These are phyloP conservation scores for Alexandromys fortis DNA, from an alignment of 2,113 vertebrate species.

Conservation along the genomic window DNA sequence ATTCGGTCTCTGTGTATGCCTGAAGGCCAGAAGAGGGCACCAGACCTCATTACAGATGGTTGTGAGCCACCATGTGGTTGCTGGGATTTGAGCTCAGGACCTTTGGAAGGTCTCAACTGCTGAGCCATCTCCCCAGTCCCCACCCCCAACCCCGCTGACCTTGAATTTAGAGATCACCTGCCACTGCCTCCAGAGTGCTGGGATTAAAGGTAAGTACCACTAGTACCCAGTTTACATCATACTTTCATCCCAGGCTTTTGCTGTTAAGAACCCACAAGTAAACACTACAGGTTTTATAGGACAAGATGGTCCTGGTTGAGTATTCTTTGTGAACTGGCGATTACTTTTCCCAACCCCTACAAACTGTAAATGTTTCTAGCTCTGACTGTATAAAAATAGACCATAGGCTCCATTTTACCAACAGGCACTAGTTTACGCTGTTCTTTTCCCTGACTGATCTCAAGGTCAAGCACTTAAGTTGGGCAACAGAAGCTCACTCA, in stretches of 20 bases:
- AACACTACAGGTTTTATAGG: background rate
- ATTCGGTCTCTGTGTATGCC: no score
- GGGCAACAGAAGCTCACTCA: background rate
- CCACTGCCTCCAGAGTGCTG: background rate
- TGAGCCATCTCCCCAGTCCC: no score
- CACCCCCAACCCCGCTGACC: background rate
- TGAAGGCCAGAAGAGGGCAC: no score
- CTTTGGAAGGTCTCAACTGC: no score
- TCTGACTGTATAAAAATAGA: background rate
- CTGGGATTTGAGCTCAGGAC: no score
- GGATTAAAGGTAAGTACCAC: background rate
- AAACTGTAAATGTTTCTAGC: background rate
- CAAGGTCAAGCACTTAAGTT: background rate
- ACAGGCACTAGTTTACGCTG: background rate
- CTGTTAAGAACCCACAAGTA: background rate
- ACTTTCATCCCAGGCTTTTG: background rate
- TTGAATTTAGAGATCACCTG: background rate
- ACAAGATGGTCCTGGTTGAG: background rate
- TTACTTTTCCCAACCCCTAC: background rate
- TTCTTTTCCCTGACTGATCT: background rate
- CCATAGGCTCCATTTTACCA: background rate
- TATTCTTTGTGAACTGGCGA: background rate
- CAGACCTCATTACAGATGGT: no score
- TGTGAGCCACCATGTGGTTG: no score
- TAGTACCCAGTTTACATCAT: background rate